A percentile compares a stretch with the other conserved stretches of the same genome.
Evolutionary conservation across 2,888 invertebrate genomes (phyloP).

Genomic region (Trilocha varians): DNA sequence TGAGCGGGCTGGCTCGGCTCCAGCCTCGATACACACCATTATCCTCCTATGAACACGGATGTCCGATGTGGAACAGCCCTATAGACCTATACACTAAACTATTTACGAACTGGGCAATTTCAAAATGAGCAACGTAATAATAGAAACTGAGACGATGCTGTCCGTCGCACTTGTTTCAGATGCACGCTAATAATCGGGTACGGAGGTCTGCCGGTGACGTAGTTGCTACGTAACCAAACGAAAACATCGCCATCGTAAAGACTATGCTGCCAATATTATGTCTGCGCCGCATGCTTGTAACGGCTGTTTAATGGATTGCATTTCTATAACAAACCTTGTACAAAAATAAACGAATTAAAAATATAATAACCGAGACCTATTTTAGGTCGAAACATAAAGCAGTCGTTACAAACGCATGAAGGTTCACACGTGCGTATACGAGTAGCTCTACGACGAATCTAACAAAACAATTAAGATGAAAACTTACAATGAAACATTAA

Average conservation of each 20-base stretch:
- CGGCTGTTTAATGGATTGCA: neutral
- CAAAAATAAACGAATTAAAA: neutral
- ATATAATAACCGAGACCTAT: neutral
- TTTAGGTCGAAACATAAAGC: neutral
- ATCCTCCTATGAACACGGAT: conserved; percentile 22
- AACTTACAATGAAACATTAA: too few species aligned
- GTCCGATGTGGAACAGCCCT: conserved; percentile 7
- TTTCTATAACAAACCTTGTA: neutral
- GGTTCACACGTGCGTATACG: neutral
- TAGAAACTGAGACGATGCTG: conserved; percentile 11
- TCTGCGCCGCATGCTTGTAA: neutral
- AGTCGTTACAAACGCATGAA: neutral
- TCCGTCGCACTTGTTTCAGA: conserved; percentile 22
- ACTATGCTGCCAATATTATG: conserved; percentile 8
- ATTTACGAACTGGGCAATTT: too few species aligned
- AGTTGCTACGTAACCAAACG: conserved; percentile 29
- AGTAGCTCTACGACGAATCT: neutral
- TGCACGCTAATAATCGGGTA: conserved; percentile 17
- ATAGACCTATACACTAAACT: neutral
- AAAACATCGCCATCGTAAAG: conserved; percentile 30
- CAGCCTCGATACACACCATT: conserved; percentile 33
- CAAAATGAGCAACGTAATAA: too few species aligned
- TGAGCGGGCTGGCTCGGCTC: conserved; percentile 52
- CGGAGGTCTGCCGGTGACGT: conserved; percentile 28
- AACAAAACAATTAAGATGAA: neutral